Base-by-base conservation (phyloP, 2,797 vertebrate species). In the Sylvilagus floridanus region DNA sequence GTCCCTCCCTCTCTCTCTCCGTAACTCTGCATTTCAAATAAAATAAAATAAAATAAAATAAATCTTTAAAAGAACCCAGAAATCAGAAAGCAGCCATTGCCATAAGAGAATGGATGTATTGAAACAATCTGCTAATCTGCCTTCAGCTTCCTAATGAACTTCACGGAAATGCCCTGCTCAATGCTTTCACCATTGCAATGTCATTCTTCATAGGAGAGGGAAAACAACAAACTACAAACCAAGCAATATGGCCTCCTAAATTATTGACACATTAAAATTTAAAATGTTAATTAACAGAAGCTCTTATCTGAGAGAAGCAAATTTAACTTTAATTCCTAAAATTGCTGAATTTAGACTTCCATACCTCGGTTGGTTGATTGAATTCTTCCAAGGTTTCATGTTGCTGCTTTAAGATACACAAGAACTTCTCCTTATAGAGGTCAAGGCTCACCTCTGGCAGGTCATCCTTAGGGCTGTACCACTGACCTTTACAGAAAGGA, bases 201-300 rank as follows among this genome's bases (percentile, higher is more conserved):
- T 96, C 88, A 83, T 95, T 91, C 93, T 96, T 90, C 90, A 91
- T 88, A 66, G 71, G 60, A 86, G 52, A 22, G n/a, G 26, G 9
- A 11, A 13, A 72, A 93, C 30, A 86, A 50, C 76, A 92, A 90
- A 88, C 5, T 68, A 96, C 57, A 93, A 95, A 47, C 87, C 82
- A 94, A 93, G 96, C 84, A 95, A 93, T 88, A 50, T 71, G 30
- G 68, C 47, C 42, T 90, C 52, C 86, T 96, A 96, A 95, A 92
- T 96, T 96, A 96, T 84, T 91, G 91, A 93, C 83, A 95, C 82
- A 97, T 95, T 97, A 96, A 97, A 96, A 93, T 96, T 96, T 97
- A 82, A 97, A 97, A 83, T 85, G 72, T 96, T 97, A 95, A 97
- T 97, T 97, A 97, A 94, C 91, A 94, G 62, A 96, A 62, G 4